phyloP scores from a whole-genome alignment of 2,797 vertebrate genomes.

The Coracias cyanogaster region DNA sequence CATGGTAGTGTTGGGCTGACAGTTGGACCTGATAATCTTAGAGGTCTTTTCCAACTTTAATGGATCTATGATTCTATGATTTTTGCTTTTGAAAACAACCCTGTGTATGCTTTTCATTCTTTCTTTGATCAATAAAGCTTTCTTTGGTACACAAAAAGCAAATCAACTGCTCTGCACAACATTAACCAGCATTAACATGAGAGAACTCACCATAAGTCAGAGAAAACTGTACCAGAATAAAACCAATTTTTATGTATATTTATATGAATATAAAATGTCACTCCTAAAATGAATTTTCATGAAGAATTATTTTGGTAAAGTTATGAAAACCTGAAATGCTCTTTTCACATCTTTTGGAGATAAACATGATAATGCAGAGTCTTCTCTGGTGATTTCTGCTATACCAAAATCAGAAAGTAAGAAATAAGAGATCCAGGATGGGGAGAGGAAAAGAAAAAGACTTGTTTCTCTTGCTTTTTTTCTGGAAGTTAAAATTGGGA shows the following conservation, averaged over 20 bases:
- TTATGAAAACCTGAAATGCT: neutral
- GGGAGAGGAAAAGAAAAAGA: neutral
- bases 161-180: neutral
- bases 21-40: too few species aligned
- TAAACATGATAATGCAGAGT: neutral
- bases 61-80: neutral
- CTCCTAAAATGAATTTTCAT: neutral
- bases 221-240: neutral
- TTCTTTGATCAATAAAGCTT: neutral
- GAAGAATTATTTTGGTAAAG: neutral
- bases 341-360: neutral
- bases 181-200: neutral
- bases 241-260: neutral
- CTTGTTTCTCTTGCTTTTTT: neutral
- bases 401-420: neutral
- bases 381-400: neutral
- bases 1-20: too few species aligned
- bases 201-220: neutral
- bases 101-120: neutral
- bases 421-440: neutral
- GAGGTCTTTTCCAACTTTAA: too few species aligned
- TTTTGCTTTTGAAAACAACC: neutral
- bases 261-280: neutral
- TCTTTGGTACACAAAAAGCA: neutral
- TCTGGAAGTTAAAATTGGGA: neutral